Evolutionary conservation across 2,797 vertebrate genomes (phyloP).

Genomic region (Poecile montanus): DNA sequence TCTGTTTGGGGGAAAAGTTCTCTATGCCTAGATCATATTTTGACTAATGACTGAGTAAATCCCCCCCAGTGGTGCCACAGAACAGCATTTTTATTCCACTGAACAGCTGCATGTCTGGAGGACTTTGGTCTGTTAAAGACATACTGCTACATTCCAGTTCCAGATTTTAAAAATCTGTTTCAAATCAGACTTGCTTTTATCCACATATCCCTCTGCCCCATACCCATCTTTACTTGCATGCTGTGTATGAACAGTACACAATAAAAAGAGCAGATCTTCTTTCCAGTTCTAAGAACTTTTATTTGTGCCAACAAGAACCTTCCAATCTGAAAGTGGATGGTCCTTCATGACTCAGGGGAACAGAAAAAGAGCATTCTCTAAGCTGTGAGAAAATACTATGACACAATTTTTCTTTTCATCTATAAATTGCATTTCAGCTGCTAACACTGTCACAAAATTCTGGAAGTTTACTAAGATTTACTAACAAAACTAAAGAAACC

Average conservation of each 20-base stretch:
- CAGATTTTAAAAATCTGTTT: conserved; percentile 7
- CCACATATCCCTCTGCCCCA: background rate
- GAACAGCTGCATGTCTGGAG: background rate
- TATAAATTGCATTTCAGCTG: background rate
- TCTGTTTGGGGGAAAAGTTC: background rate
- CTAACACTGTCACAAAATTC: background rate
- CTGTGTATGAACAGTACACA: background rate
- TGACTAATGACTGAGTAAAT: background rate
- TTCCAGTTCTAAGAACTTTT: background rate
- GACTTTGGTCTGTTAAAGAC: background rate
- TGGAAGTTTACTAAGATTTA: background rate
- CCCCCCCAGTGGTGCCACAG: background rate
- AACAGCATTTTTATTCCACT: background rate
- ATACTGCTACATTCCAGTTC: background rate
- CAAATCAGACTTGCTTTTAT: background rate
- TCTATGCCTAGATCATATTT: background rate
- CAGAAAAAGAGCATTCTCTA: background rate
- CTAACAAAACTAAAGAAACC: background rate
- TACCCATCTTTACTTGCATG: background rate
- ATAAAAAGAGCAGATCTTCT: background rate
- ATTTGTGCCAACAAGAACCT: background rate
- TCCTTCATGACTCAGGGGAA: background rate
- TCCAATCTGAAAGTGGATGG: background rate
- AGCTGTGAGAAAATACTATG: background rate
- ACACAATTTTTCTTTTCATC: background rate